Evolutionary conservation across 2,888 invertebrate species (phyloP), one percentile per base, ranked within the genome.

Genomic region (Tubiluchus corallicola): DNA sequence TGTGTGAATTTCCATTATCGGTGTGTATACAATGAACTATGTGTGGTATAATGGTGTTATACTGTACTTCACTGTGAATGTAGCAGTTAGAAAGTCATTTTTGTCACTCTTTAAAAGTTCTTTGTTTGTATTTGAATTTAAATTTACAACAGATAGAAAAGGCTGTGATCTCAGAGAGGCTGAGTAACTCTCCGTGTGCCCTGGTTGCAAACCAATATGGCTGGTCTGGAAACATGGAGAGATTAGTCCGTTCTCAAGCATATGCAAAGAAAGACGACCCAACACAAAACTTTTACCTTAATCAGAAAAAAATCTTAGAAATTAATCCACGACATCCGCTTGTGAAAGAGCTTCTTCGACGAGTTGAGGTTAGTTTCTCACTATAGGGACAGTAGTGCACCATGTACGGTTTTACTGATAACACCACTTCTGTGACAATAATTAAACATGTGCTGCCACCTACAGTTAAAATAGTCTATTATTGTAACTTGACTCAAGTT

Each of bases 201-300:
- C 72, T 98, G 43, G 88, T 94, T 41, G 96, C 96, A 51, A 82
- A 84, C 48, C 79, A 83, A 71, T 96, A 88, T 68, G 94, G 94
- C 53, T 96, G 94, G 94, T 92, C 94, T 55, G 96, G 94, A 57
- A 96, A 96, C 68, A 96, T 98, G 96, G 96, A 96, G 70, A 74
- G 96, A 42, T 74, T 96, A 51, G 90, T 94, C 50, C 68, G 82
- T 50, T 82, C 83, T 40, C 96, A 98, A 68, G 92, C 96, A 15
- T 94, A 96, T 66, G 88, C 92, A 65, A 96, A 96, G 64, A 65
- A 79, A 3, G 83, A 92, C 60, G 90, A 92, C 69, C 80, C 84
- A 21, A 83, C 87, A 61, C 77, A 84, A 58, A 74, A 66, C 51
- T 82, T 84, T 64, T 87, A 92, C 64, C 69, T 88, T 39, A 79